Base-by-base conservation (phyloP, 1,140 invertebrate species). In the Caenorhabditis remanei region DNA sequence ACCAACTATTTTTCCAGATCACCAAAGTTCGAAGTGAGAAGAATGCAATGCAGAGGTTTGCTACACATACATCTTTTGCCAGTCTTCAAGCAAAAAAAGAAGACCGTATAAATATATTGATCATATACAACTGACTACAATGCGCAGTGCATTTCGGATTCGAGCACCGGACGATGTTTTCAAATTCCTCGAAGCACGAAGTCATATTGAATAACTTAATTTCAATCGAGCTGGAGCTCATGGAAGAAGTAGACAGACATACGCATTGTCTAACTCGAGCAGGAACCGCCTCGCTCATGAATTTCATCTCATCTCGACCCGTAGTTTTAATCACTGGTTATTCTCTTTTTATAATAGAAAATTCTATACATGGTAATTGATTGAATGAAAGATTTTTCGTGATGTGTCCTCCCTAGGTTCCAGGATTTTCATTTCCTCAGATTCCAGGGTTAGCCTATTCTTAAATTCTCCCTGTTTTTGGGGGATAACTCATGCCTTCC, bases 21-120 rank as follows among this genome's bases (percentile, higher is more conserved):
- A 61, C 55, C 14, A 85, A 85, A 67, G 75, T 63, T 21, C 53
- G 85, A 5, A 67, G 65, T 11, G 61, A 71, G 65, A 75, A 50
- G 41, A 53, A 58, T 41, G 67, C 56, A 48, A 63, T 85, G 61
- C 84, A 85, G 24, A 40, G 61, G 16, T 41, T 79, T 24, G 71
- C 71, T 19, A 11, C 46, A 24, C 71, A 79, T 50, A 46, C 71
- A 4, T 79, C 71, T 11, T 79, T 79, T 19, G 71, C 71, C 16
- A 79, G 71, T 53, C 46, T 79, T 21, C 71, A 79, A 16, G 9
- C 40, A 50, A 46, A 53, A 43, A 79, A 43, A 48, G 71, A 21
- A 48, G 71, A 24, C 71, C 71, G 0, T 79, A 79, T 46, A 79
- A 50, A 21, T 79, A 79, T 19, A 79, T 79, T 50, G 71, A 79